Conservation (phyloP, 2,888 invertebrate species). For the Leptinotarsa rubiginosa region DNA sequence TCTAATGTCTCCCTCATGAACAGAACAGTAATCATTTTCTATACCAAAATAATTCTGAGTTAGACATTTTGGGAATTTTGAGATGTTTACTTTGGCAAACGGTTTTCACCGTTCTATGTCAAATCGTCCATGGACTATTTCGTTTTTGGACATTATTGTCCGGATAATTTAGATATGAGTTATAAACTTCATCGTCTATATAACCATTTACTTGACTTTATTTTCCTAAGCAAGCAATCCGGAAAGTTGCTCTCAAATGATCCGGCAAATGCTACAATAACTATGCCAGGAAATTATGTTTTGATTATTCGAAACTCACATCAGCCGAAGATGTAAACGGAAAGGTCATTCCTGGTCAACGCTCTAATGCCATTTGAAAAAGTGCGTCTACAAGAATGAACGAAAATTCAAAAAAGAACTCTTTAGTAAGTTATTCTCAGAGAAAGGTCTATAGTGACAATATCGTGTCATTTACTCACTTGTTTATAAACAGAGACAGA, state of each 20-base stretch:
- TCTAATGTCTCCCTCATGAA: not conserved
- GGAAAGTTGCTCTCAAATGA: conserved; percentile 17
- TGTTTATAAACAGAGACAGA: too few species aligned
- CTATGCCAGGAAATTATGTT: not conserved
- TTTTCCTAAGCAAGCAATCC: conserved; percentile 23
- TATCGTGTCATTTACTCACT: too few species aligned
- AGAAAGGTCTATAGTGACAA: too few species aligned
- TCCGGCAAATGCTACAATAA: not conserved
- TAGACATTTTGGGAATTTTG: not conserved
- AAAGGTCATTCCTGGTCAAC: too few species aligned
- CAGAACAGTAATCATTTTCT: not conserved
- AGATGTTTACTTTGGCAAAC: conserved; percentile 9
- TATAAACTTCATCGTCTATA: conserved; percentile 28
- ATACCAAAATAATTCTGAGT: not conserved
- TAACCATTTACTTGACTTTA: conserved; percentile 19
- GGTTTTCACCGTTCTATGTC: not conserved
- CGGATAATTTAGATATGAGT: conserved; percentile 23
- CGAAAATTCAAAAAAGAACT: too few species aligned
- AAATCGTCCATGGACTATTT: conserved; percentile 27
- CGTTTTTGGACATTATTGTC: conserved; percentile 38
- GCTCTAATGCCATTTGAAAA: too few species aligned
- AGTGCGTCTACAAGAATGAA: too few species aligned
- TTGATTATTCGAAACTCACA: not conserved
- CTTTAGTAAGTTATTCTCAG: too few species aligned
- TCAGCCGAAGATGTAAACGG: too few species aligned